Evolutionary conservation across 2,888 invertebrate genomes (phyloP), one percentile per base, ranked within the genome.

Genomic region (Caenorhabditis virilis): DNA sequence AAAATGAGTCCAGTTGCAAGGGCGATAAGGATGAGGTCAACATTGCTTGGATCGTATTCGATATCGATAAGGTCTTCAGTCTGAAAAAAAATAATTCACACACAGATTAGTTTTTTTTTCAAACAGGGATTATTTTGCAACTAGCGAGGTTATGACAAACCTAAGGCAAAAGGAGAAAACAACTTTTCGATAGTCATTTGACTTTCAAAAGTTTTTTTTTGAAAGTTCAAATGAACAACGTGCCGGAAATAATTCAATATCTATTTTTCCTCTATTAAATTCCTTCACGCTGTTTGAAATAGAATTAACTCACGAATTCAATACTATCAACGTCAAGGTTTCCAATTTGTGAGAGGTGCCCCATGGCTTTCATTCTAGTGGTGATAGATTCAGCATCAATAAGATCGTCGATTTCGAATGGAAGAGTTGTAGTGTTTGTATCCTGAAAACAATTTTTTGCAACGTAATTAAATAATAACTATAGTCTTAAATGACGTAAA

Each of bases 21-120:
- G 11, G 72, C 76, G 39, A 74, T 68, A 23, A 76, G 45, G 56
- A 78, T 69, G 2, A 79, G 59, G 6, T 70, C 61, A 3, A 69
- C 25, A 59, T 79, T 79, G 67, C 75, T 74, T n/a, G 75, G 68
- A 2, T 75, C 63, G 43, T 65, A 72, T 49, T 79, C 79, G 50
- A 79, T 66, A 22, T 69, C 63, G 18, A 77, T 50, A 22, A 78
- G 63, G 26, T 72, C 62, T 1, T 72, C 70, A 6, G 64, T 66
- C 78, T 78, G 62, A 41, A 76, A 68, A 42, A 15, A 18, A 20
- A 20, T 20, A n/a, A n/a, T n/a, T n/a, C n/a, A n/a, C n/a, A n/a
- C n/a, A n/a, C n/a, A n/a, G n/a, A n/a, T n/a, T n/a, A n/a, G n/a
- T n/a, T n/a, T n/a, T n/a, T n/a, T n/a, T n/a, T n/a, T n/a, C n/a